These are phyloP conservation scores for Berghia stephanieae DNA, from an alignment of 1,140 invertebrate species.

Conservation along the genomic window DNA sequence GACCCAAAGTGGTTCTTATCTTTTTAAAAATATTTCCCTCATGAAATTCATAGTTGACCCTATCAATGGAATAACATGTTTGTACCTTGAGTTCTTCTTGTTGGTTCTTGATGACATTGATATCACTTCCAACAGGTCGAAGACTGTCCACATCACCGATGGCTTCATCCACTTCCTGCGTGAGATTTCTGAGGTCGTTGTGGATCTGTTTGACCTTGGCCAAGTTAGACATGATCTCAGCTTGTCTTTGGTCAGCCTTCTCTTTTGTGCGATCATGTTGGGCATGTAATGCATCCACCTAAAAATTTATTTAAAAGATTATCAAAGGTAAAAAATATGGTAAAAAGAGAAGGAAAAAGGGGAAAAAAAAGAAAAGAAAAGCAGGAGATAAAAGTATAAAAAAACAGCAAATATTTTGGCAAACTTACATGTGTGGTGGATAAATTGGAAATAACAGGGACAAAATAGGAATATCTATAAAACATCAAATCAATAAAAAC, in stretches of 20 bases:
- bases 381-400: no score
- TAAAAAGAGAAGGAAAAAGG: no score
- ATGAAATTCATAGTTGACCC: constrained; percentile 27
- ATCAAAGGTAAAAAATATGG: no score
- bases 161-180: constrained; percentile 82
- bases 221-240: constrained; percentile 79
- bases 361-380: background rate
- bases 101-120: constrained; percentile 87
- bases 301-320: constrained; percentile 47
- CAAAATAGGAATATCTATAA: no score
- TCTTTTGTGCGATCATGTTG: constrained; percentile 83
- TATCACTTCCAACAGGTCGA: constrained; percentile 88
- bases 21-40: constrained; percentile 32
- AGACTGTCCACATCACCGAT: constrained; percentile 77
- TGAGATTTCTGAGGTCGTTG: constrained; percentile 45
- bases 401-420: no score
- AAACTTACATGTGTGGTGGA: constrained; percentile 23
- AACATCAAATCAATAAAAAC: no score
- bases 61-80: background rate
- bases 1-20: no score
- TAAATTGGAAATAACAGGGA: no score
- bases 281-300: constrained; percentile 81
- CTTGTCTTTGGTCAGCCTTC: constrained; percentile 77
- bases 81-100: constrained; percentile 86
- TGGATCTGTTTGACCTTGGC: constrained; percentile 86